These are phyloP conservation scores for Drosophila barbarae DNA, from an alignment of 2,888 invertebrate species.

Conservation along the genomic window DNA sequence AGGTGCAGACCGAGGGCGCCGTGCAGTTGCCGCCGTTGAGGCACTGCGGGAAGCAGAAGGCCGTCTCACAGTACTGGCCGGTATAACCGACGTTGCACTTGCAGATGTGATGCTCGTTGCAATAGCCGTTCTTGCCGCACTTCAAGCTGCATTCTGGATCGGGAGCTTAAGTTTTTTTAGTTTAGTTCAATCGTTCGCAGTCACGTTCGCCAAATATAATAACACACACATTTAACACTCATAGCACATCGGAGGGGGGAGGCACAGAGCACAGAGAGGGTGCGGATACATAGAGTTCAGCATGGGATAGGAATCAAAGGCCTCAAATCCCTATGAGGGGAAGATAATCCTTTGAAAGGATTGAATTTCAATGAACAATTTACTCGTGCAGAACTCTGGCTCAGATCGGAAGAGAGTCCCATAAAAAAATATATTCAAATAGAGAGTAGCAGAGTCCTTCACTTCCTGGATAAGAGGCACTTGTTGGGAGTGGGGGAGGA, in stretches of 20 bases:
- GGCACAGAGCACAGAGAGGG: neutral
- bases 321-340: neutral
- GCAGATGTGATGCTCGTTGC: constrained; percentile 90
- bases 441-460: neutral
- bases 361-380: neutral
- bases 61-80: constrained; percentile 93
- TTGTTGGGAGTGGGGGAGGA: neutral
- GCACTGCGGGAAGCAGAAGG: constrained; percentile 94
- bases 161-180: constrained; percentile 83
- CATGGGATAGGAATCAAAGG: neutral
- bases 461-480: neutral
- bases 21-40: constrained; percentile 96
- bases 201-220: constrained; percentile 7
- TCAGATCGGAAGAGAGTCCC: neutral
- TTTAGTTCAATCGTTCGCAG: constrained; percentile 58
- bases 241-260: constrained; percentile 3
- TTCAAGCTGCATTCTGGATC: constrained; percentile 94
- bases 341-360: neutral
- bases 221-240: constrained; percentile 20
- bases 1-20: constrained; percentile 92
- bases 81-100: constrained; percentile 94
- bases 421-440: neutral
- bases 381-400: neutral
- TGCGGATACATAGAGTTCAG: constrained; percentile 8
- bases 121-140: constrained; percentile 91